These are phyloP conservation scores for Fulmarus glacialis DNA, from an alignment of 2,113 vertebrate species.

Conservation along the genomic window DNA sequence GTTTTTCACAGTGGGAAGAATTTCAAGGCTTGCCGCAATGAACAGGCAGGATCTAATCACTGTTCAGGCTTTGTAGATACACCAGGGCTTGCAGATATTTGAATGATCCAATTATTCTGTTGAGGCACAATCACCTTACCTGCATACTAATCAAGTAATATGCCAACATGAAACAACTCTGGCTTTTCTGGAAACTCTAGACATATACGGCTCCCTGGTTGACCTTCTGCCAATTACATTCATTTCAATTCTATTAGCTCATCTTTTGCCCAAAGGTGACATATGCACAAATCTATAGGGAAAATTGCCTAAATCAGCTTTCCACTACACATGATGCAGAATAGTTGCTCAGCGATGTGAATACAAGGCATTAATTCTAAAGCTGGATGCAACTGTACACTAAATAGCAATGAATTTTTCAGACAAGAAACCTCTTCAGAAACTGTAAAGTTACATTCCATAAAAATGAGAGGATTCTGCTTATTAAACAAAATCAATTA, in stretches of 20 bases:
- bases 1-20: conserved; percentile 87
- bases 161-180: conserved; percentile 61
- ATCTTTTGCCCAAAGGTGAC: conserved; percentile 79
- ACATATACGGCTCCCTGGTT: conserved; percentile 46
- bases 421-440: neutral
- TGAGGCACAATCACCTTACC: conserved; percentile 76
- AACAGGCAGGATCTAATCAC: conserved; percentile 86
- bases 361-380: neutral
- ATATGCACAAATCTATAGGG: conserved; percentile 65
- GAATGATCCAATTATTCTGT: conserved; percentile 85
- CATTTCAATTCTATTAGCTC: conserved; percentile 82
- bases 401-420: conserved; percentile 27
- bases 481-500: neutral
- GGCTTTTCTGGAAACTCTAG: conserved; percentile 74
- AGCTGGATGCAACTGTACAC: neutral
- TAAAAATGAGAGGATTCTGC: neutral
- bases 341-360: neutral
- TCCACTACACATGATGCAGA: neutral
- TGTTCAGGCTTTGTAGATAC: conserved; percentile 83
- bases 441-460: neutral
- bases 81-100: conserved; percentile 80
- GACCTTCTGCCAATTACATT: conserved; percentile 81
- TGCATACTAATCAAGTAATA: conserved; percentile 81
- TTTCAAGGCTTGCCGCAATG: conserved; percentile 82
- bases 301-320: conserved; percentile 55